A percentile compares a stretch with the other conserved stretches of the same genome.
These are phyloP conservation scores for Drosophila lutescens DNA, from an alignment of 2,888 invertebrate genomes.

Conservation along the genomic window DNA sequence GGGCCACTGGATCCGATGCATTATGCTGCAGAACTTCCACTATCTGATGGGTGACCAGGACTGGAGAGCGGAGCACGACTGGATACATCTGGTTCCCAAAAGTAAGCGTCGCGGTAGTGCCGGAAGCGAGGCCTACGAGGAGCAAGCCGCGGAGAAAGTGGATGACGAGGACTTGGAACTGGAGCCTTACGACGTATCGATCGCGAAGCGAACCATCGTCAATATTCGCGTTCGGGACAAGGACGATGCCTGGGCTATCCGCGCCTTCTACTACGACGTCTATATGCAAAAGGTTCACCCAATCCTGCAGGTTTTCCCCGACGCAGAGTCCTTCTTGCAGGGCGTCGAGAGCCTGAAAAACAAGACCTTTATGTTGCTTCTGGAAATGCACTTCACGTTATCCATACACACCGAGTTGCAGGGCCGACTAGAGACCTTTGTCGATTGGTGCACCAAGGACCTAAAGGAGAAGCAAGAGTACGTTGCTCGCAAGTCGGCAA, in stretches of 20 bases:
- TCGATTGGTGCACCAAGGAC: slow-evolving; percentile 78
- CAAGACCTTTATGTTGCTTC: slow-evolving; percentile 80
- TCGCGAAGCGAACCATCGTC: slow-evolving; percentile 73
- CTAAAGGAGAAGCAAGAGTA: slow-evolving; percentile 78
- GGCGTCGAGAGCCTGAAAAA: slow-evolving; percentile 80
- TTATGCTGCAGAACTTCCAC: slow-evolving; percentile 83
- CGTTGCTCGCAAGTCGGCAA: slow-evolving; percentile 79
- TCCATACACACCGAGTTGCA: slow-evolving; percentile 80
- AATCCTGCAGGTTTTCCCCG: slow-evolving; percentile 79
- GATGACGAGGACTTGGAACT: slow-evolving; percentile 60
- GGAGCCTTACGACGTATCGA: slow-evolving; percentile 80
- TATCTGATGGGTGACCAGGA: slow-evolving; percentile 82
- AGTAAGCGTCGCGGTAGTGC: slow-evolving; percentile 48
- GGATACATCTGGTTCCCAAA: slow-evolving; percentile 80
- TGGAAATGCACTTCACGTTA: slow-evolving; percentile 82
- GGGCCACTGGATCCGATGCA: slow-evolving; percentile 81
- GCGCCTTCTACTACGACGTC: slow-evolving; percentile 81
- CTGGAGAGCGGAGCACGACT: slow-evolving; percentile 82
- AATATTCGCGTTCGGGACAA: slow-evolving; percentile 81
- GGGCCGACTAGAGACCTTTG: slow-evolving; percentile 75
- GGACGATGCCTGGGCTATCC: slow-evolving; percentile 83
- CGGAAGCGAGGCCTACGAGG: not conserved
- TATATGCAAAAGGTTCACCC: slow-evolving; percentile 79
- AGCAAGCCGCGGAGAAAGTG: not conserved
- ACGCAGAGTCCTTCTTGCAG: slow-evolving; percentile 70